Evolutionary conservation across 2,888 invertebrate species (phyloP), one percentile per base, ranked within the genome.

Genomic region (Alentia gelatinosa): DNA sequence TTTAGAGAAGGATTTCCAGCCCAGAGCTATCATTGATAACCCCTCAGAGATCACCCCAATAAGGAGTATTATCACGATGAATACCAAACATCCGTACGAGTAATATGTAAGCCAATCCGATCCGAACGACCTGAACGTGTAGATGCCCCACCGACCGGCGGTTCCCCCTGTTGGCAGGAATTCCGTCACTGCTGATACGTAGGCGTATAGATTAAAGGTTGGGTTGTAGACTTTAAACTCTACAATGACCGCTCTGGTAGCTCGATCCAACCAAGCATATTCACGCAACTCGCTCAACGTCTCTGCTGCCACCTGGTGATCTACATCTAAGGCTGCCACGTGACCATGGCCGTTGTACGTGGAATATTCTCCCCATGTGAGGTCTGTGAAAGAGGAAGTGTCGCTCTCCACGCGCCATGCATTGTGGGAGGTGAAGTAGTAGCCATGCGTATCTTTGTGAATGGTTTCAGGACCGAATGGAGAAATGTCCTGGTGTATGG

Each of bases 331-430:
- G n/a, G 26, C 23, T 9, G 50, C 88, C 19, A 30, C 42, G n/a
- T 50, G 50, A 23, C 88, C 88, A 1, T 50, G 39, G 1, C 88
- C 88, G 9, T 19, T 30, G 88, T 88, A 88, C 7, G 35, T 50
- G 9, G 88, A 42, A 30, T 50, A 88, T 1, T 88, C 88, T n/a
- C 88, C 88, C 88, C 47, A 47, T 19, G 68, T 68, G 30, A 68
- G 68, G 26, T 68, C 68, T 3, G 30, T 30, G 4, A 26, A 30
- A 30, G 68, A 30, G 4, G 68, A 4, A 12, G 1, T 26, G 68
- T 68, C 68, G 26, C 30, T 68, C 12, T 26, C 30, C 12, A 30
- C 23, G 26, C 3, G 26, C 88, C 88, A 88, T 3, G 88, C 88
- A 12, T n/a, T 30, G 19, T 15, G 19, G 26, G 47, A 50, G 15